Percentiles rank a stretch among this genome's conserved stretches.
phyloP scores from a whole-genome alignment of 2,797 vertebrate species.

The Alcedo quadribrachys region DNA sequence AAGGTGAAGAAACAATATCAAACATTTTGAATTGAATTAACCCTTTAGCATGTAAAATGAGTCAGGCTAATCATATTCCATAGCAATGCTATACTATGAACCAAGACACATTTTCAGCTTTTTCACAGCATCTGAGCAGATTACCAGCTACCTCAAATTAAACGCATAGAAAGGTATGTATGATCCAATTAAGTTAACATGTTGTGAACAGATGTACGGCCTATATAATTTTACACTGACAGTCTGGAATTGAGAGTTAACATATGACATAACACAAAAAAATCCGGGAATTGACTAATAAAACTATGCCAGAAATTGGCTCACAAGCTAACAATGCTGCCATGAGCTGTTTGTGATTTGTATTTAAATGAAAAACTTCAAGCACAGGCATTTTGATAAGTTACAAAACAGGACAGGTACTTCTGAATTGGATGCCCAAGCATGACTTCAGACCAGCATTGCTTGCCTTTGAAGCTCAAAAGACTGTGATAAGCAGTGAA shows the following conservation, averaged over 20 bases:
- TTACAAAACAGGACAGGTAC: not conserved
- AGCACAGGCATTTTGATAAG: not conserved
- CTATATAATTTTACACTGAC: not conserved
- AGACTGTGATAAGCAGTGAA: not conserved
- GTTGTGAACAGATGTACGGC: not conserved
- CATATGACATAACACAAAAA: not conserved
- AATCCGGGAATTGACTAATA: not conserved
- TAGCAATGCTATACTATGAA: not conserved
- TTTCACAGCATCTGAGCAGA: not conserved
- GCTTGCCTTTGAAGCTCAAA: not conserved
- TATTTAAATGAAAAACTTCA: not conserved
- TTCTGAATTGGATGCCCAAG: not conserved
- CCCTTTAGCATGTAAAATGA: not conserved
- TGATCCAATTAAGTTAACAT: not conserved
- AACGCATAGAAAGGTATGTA: not conserved
- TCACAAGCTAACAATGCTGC: not conserved
- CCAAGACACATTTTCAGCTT: not conserved
- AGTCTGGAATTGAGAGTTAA: not conserved
- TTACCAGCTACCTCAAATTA: not conserved
- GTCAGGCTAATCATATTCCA: not conserved
- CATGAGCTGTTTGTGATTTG: not conserved
- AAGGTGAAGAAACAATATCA: slow-evolving; percentile 16
- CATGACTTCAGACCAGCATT: not conserved
- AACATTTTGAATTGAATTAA: slow-evolving; percentile 34
- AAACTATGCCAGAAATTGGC: not conserved